Conservation (phyloP, 2,113 vertebrate genomes). For the Heterotis niloticus region DNA sequence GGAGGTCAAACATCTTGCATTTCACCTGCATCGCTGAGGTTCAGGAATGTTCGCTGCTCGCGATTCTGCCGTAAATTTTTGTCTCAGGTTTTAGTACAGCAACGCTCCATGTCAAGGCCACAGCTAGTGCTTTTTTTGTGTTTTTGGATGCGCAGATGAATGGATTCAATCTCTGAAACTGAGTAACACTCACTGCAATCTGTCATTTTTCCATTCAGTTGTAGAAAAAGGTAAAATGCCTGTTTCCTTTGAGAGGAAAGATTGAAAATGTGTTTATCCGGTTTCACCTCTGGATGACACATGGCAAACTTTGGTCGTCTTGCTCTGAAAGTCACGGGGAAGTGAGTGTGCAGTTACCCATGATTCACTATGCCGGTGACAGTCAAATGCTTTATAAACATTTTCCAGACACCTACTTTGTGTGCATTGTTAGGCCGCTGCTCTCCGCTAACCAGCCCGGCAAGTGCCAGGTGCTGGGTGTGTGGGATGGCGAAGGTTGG, state of each 20-base stretch:
- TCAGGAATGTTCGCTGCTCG: neutral
- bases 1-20: neutral
- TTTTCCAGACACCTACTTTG: neutral
- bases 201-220: no score
- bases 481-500: neutral
- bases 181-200: neutral
- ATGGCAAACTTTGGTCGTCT: neutral
- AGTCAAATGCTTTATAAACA: neutral
- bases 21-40: neutral
- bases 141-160: no score
- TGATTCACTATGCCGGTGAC: neutral
- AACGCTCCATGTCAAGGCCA: neutral
- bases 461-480: neutral
- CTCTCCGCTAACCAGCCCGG: neutral
- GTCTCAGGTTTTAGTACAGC: neutral
- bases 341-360: neutral
- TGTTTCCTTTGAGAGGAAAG: neutral
- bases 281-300: neutral
- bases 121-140: neutral
- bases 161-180: no score
- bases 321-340: neutral
- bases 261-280: neutral
- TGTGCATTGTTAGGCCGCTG: neutral
- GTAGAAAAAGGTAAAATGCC: no score
- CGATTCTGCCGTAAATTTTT: constrained; percentile 11